A percentile compares a stretch with the other conserved stretches of the same genome.
These are phyloP conservation scores for Labeo catla DNA, from an alignment of 2,113 vertebrate genomes.

Conservation along the genomic window DNA sequence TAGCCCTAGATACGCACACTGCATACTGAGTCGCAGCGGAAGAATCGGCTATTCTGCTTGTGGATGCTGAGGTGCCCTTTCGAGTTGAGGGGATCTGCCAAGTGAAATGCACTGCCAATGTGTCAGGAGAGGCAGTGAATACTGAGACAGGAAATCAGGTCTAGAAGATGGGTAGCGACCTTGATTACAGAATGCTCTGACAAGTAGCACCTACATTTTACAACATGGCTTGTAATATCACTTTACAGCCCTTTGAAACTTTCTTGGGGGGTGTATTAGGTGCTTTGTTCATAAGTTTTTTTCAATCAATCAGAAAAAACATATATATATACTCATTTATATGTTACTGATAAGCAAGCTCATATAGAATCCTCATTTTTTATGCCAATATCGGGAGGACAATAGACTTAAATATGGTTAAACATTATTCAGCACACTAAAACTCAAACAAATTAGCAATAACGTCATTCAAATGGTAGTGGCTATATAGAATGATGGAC, in stretches of 20 bases:
- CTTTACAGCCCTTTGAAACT: not conserved
- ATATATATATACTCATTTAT: not conserved
- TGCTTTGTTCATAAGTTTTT: not conserved
- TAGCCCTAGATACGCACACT: constrained; percentile 67
- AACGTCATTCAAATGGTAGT: not conserved
- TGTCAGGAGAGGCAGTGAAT: constrained; percentile 71
- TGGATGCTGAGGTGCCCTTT: constrained; percentile 67
- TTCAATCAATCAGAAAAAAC: not conserved
- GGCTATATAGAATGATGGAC: not conserved
- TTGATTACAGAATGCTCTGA: constrained; percentile 60
- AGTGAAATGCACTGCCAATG: constrained; percentile 71
- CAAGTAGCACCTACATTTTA: not conserved
- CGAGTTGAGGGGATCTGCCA: constrained; percentile 69
- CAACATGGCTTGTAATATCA: not conserved
- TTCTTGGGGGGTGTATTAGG: not conserved
- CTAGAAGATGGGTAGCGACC: constrained; percentile 66
- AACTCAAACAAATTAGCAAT: not conserved
- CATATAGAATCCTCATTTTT: not conserved
- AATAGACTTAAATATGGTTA: not conserved
- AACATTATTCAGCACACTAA: not conserved
- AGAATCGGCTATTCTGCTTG: constrained; percentile 73
- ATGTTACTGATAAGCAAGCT: not conserved
- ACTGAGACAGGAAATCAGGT: constrained; percentile 71
- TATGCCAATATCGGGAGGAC: no score
- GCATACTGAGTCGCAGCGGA: constrained; percentile 74